Conservation (phyloP, 2,797 vertebrate genomes). For the Acanthurus tractus region DNA sequence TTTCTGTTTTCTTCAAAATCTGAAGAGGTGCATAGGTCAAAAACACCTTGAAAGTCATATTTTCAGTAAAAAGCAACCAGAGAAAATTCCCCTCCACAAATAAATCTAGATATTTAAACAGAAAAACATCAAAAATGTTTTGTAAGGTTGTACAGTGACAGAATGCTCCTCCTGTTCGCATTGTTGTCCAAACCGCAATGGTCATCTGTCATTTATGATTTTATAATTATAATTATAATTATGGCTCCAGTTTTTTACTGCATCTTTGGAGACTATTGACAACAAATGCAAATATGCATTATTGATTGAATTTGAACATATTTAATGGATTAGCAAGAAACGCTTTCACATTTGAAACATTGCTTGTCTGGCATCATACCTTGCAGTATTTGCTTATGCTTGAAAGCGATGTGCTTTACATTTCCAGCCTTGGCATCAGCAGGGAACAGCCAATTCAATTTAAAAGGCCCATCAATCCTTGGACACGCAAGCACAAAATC, state of each 20-base stretch:
- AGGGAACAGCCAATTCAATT: slow-evolving; percentile 2
- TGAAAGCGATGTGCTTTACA: neutral
- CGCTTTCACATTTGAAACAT: neutral
- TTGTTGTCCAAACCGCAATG: neutral
- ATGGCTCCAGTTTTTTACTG: neutral
- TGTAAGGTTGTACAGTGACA: neutral
- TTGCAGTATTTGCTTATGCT: neutral
- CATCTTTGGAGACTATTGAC: neutral
- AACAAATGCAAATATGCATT: neutral
- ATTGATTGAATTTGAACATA: neutral
- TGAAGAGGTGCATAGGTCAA: neutral
- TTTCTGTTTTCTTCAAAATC: neutral
- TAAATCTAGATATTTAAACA: neutral
- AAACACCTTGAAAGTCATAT: neutral
- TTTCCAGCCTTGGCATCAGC: neutral
- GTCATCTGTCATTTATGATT: neutral
- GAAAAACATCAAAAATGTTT: neutral
- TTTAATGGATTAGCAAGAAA: neutral
- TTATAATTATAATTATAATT: neutral
- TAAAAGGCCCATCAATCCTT: neutral
- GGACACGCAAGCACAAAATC: slow-evolving; percentile 6
- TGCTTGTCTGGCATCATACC: neutral
- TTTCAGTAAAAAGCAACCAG: neutral
- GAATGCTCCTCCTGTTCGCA: neutral
- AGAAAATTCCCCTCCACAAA: neutral